Base-by-base conservation (phyloP, 2,797 vertebrate genomes). In the Pangasius djambal region DNA sequence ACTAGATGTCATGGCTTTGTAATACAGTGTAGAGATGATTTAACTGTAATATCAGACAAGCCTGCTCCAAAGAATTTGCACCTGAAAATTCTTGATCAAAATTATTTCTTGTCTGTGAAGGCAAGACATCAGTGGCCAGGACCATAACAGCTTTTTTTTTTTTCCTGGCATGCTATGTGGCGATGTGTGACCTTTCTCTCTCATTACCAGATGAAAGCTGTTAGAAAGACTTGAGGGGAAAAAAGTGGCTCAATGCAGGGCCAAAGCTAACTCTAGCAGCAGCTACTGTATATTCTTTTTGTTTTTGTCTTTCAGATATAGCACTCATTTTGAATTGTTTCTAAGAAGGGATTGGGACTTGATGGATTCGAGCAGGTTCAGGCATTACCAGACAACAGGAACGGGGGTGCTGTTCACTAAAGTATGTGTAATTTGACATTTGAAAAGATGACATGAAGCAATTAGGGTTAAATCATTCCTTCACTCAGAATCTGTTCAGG, bases 401-500 rank as follows among this genome's bases (percentile, higher is more conserved):
- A 37, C 3, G 4, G 52, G 16, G n/a, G 13, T 48, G 25, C 13
- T 44, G 22, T 44, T 81, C 31, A 57, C 50, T 79, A 55, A 79
- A 79, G 20, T 52, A 52, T 18, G 75, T 90, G 89, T 57, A 86
- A 86, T 83, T 55, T 87, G 79, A 90, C 79, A 87, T 88, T 75
- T 61, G 22, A 77, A 88, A 82, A 84, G 84, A 78, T 87, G 87
- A 88, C 52, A 81, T 34, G 77, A 81, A 13, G 31, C 89, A 75
- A 88, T 84, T 81, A 85, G 70, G 83, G 77, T 31, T 77, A 88
- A 86, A 61, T 48, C 69, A 57, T 77, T 88, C 79, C 70, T 85
- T 55, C 83, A 85, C 87, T 69, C 65, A 87, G 83, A 85, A 78
- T 25, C 44, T 22, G 13, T 67, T 57, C 59, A 69, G 72, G 78